Evolutionary conservation across 2,888 invertebrate genomes (phyloP).

Genomic region (Eupithecia abbreviata): DNA sequence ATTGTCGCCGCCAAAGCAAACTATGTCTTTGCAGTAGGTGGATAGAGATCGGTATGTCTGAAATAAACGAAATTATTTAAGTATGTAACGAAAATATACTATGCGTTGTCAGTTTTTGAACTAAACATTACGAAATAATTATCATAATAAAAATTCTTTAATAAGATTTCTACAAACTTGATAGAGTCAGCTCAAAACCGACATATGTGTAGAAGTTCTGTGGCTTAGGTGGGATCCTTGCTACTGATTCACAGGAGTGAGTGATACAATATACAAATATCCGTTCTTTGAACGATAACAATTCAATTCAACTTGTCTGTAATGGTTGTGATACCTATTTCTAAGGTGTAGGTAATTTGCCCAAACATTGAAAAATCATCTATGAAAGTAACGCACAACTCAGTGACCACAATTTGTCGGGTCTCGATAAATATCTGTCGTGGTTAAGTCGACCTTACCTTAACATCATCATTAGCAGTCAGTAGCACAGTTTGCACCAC

Average conservation of each 20-base stretch:
- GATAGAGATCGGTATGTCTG: slow-evolving; percentile 72
- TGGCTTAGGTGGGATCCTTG: not conserved
- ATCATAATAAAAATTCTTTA: too few relatives aligned
- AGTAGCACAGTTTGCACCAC: slow-evolving; percentile 60
- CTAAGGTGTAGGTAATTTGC: too few relatives aligned
- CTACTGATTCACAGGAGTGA: not conserved
- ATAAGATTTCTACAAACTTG: not conserved
- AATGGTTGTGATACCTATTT: too few relatives aligned
- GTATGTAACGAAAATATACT: not conserved
- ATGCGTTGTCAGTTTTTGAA: not conserved
- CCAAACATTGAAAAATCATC: not conserved
- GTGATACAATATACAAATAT: not conserved
- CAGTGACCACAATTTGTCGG: too few relatives aligned
- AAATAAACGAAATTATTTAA: slow-evolving; percentile 24
- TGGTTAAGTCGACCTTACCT: slow-evolving; percentile 54
- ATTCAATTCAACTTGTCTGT: too few relatives aligned
- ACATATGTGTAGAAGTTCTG: too few relatives aligned
- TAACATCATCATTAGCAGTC: slow-evolving; percentile 70
- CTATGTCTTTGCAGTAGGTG: slow-evolving; percentile 61
- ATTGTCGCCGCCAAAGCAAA: slow-evolving; percentile 62
- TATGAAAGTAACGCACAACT: too few relatives aligned
- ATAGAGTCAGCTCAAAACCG: not conserved
- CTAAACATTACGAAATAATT: too few relatives aligned
- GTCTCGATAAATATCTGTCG: not conserved
- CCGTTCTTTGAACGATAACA: not conserved